Evolutionary conservation across 2,113 vertebrate genomes (phyloP), one percentile per base, ranked within the genome.

Genomic region (Pterocles burchelli): DNA sequence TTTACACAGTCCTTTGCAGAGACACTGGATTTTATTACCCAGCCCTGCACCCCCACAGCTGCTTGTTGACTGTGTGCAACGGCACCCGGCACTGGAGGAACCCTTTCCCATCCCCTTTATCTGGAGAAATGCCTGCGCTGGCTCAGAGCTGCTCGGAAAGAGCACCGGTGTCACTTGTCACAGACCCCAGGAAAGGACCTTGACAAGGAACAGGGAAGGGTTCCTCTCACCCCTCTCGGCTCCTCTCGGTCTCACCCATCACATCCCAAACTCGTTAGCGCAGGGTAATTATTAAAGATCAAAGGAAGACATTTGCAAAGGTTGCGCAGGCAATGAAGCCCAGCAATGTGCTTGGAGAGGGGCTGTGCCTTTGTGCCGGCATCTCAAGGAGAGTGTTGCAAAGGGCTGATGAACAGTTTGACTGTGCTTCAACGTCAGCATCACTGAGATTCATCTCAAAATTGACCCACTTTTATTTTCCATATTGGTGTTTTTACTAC

Each of bases 391-490:
- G 73, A 78, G 26, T 14, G 8, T 63, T 7, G 62, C 85, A 20
- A 70, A 81, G 70, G 24, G 22, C 80, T 68, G 70, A 77, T 67
- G 85, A 70, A 51, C 72, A 62, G 54, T 76, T 81, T 77, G 72
- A 66, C 96, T 68, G 71, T 12, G 75, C 62, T 88, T 68, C 94
- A 49, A 34, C 75, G 72, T 54, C 0, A 0, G 49, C 54, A 38
- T 33, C 41, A 14, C 62, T 83, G 83, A 5, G 5, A 58, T 70
- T 93, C 85, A 54, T 90, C 66, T 91, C 54, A 93, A 88, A 88
- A 83, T 92, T 88, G 96, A 95, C 95, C 95, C 95, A 97, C 67
- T 96, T 97, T 95, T 73, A 81, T 63, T 86, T 75, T 93, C 85
- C 46, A 80, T 84, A 93, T 66, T 94, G 88, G 88, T 79, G 73